A percentile compares a stretch with the other conserved stretches of the same genome.
Evolutionary conservation across 2,797 vertebrate species (phyloP).

Genomic region (Coregonus sp.): DNA sequence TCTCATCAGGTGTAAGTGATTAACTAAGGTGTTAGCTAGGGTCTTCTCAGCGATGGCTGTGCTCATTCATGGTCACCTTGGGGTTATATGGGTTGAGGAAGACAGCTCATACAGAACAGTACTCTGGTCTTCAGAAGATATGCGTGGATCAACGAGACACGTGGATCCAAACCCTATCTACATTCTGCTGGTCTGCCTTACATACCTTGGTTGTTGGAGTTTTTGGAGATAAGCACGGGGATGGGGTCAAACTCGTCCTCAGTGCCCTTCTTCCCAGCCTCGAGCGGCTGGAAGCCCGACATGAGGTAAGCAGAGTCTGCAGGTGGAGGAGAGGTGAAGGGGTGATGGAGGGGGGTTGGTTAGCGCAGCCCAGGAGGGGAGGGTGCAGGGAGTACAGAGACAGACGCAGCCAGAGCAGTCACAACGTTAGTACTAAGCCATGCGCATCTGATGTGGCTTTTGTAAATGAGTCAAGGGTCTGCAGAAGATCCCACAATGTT

Average conservation of each 20-base stretch:
- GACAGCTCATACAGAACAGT: slow-evolving; percentile 11
- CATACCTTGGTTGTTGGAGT: slow-evolving; percentile 94
- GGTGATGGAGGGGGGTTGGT: slow-evolving; percentile 59
- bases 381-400: slow-evolving; percentile 51
- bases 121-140: slow-evolving; percentile 43
- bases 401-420: slow-evolving; percentile 45
- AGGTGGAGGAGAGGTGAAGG: slow-evolving; percentile 66
- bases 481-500: slow-evolving; percentile 17
- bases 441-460: slow-evolving; percentile 48
- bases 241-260: slow-evolving; percentile 99
- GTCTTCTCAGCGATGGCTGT: slow-evolving; percentile 20
- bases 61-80: slow-evolving; percentile 36
- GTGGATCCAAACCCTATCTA: slow-evolving; percentile 20
- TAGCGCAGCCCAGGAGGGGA: slow-evolving; percentile 80
- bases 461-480: slow-evolving; percentile 50
- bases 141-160: slow-evolving; percentile 13
- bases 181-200: slow-evolving; percentile 69
- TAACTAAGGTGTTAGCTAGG: slow-evolving; percentile 10
- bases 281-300: slow-evolving; percentile 68
- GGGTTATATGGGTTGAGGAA: background rate
- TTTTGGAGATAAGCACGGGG: slow-evolving; percentile 98
- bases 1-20: slow-evolving; percentile 27
- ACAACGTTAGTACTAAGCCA: slow-evolving; percentile 46
- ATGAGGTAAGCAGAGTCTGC: slow-evolving; percentile 93
- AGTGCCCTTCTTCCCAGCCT: slow-evolving; percentile 84